Evolutionary conservation across 2,113 vertebrate species (phyloP).

Genomic region (Isichthys henryi): DNA sequence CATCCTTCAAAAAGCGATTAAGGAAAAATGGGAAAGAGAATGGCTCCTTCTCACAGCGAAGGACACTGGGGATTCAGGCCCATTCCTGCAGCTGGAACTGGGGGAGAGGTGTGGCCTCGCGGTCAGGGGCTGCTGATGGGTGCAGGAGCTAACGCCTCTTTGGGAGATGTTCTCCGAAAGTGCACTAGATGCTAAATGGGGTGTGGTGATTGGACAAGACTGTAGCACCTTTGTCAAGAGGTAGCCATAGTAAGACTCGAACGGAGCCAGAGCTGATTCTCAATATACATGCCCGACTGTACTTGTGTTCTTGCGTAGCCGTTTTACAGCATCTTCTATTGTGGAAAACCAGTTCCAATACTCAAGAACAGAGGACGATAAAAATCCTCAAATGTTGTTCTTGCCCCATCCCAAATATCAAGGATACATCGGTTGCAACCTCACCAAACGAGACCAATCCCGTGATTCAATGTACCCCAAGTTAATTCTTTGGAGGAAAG

Average conservation of each 20-base stretch:
- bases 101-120: not conserved
- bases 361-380: not conserved
- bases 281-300: not conserved
- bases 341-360: not conserved
- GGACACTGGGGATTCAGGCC: not conserved
- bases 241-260: not conserved
- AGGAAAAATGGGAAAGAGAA: not conserved
- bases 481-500: not conserved
- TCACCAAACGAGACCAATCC: not conserved
- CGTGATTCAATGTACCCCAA: not conserved
- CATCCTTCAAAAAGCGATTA: not conserved
- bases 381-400: not conserved
- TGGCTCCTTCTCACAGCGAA: not conserved
- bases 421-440: not conserved
- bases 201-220: not conserved
- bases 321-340: not conserved
- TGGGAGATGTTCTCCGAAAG: not conserved
- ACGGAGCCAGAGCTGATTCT: not conserved
- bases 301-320: not conserved
- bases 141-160: not conserved
- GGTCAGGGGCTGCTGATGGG: not conserved
- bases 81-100: not conserved
- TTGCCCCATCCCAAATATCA: not conserved
- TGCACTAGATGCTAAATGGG: not conserved
- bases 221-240: not conserved